Evolutionary conservation across 2,888 invertebrate genomes (phyloP), one percentile per base, ranked within the genome.

Genomic region (Chloroclystis v-ata): DNA sequence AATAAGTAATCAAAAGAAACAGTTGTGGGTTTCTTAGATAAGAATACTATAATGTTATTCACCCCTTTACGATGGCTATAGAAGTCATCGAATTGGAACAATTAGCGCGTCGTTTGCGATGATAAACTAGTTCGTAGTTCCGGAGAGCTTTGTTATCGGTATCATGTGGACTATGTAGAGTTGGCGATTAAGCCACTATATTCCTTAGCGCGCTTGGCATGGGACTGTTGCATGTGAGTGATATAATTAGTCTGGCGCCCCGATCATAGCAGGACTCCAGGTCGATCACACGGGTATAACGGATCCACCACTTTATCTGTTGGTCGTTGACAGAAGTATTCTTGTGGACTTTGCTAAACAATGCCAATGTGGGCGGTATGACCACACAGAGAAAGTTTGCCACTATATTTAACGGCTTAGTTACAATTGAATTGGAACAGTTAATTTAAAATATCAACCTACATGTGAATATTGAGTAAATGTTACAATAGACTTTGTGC

Each of bases 231-330:
- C 76, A 60, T 71, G 67, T 64, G 57, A 56, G 64, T 59, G 68
- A 69, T 82, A 82, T 82, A 82, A 83, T 84, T 82, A 85, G 78
- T 69, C 59, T 57, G 20, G 74, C 75, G 78, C 70, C 72, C 70
- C 72, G 75, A 72, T 70, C 68, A 75, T 82, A 83, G 84, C 85
- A 82, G 72, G 69, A 79, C 81, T 80, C 84, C 84, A 84, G 82
- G 75, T 82, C 81, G 84, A 83, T 82, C 85, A 83, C 77, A 84
- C 81, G 82, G 81, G 75, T 80, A 68, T 71, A 85, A 79, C 82
- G 79, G 80, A 75, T 74, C 67, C 75, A 61, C 25, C 69, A 75
- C 80, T 81, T 76, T 81, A 83, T 81, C 74, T 74, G 77, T 66
- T 71, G 84, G 81, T 84, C 84, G 79, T 83, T 85, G 83, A 83